These are phyloP conservation scores for Hybos culiciformis DNA, from an alignment of 2,888 invertebrate species.

Conservation along the genomic window DNA sequence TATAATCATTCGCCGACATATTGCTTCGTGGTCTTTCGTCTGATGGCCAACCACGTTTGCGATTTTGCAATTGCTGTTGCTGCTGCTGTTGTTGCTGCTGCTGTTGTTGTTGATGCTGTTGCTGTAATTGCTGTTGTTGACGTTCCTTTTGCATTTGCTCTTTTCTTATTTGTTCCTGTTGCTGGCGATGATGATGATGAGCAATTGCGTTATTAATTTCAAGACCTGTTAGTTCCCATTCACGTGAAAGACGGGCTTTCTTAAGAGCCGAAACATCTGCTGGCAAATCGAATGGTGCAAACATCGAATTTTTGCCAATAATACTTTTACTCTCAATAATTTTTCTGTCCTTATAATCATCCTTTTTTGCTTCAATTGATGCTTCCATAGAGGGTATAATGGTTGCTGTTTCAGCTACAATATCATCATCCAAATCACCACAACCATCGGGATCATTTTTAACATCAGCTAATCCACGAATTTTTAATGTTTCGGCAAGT, in stretches of 20 bases:
- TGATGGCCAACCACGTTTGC: slow-evolving; percentile 25
- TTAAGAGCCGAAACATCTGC: slow-evolving; percentile 21
- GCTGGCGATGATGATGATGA: not conserved
- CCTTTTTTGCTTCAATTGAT: slow-evolving; percentile 11
- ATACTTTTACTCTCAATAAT: too few species aligned
- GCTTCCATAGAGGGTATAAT: slow-evolving; percentile 9
- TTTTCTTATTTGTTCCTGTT: slow-evolving; percentile 11
- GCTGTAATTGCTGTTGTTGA: slow-evolving; percentile 13
- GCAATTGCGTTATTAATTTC: slow-evolving; percentile 13
- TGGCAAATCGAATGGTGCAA: slow-evolving; percentile 4
- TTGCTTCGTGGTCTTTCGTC: not conserved
- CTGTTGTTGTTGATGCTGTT: slow-evolving; percentile 17
- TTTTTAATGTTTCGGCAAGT: slow-evolving; percentile 76
- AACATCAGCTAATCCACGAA: slow-evolving; percentile 76
- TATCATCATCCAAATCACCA: slow-evolving; percentile 11
- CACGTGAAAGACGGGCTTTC: slow-evolving; percentile 32
- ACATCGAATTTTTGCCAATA: too few species aligned
- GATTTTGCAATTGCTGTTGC: slow-evolving; percentile 35
- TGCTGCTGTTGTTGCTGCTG: slow-evolving; percentile 13
- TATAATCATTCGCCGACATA: slow-evolving; percentile 13
- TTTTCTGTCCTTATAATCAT: slow-evolving; percentile 3
- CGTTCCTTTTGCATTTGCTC: slow-evolving; percentile 21
- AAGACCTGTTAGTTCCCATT: slow-evolving; percentile 20
- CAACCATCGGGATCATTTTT: slow-evolving; percentile 51
- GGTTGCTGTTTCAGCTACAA: slow-evolving; percentile 11